Percentiles rank a stretch among this genome's conserved stretches.
phyloP scores from a whole-genome alignment of 2,888 invertebrate species.

The Platycnemis pennipes region DNA sequence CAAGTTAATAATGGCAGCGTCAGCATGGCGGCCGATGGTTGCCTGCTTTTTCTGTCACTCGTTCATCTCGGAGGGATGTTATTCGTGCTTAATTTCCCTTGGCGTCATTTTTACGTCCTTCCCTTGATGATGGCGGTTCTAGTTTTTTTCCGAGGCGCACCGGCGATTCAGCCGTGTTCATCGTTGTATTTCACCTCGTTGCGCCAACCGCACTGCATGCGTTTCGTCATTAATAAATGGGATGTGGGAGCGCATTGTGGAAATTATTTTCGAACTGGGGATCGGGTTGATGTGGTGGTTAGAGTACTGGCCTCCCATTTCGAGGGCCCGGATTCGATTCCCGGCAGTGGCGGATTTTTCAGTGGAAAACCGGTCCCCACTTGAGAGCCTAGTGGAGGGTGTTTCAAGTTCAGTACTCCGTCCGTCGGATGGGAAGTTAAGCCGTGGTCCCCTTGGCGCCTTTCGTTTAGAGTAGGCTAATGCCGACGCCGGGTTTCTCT shows the following conservation, averaged over 20 bases:
- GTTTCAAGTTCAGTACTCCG: too few relatives aligned
- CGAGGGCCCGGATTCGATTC: too few relatives aligned
- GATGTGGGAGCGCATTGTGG: neutral
- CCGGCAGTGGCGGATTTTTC: too few relatives aligned
- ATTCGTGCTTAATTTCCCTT: neutral
- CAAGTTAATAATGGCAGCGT: conserved; percentile 23
- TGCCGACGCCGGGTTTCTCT: too few relatives aligned
- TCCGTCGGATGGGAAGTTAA: too few relatives aligned
- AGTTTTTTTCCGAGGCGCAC: neutral
- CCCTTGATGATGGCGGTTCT: neutral
- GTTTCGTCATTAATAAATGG: neutral
- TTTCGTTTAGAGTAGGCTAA: too few relatives aligned
- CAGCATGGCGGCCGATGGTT: neutral
- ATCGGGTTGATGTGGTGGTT: too few relatives aligned
- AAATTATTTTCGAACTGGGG: too few relatives aligned
- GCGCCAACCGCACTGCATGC: neutral
- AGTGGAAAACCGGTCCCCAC: too few relatives aligned
- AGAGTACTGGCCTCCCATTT: too few relatives aligned
- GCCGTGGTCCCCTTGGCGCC: too few relatives aligned
- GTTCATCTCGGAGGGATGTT: neutral
- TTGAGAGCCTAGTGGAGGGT: too few relatives aligned
- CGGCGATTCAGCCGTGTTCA: neutral
- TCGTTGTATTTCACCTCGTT: neutral
- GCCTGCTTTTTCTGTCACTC: neutral
- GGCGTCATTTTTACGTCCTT: neutral